A percentile compares a stretch with the other conserved stretches of the same genome.
phyloP scores from a whole-genome alignment of 2,888 invertebrate species.

The Autographa pulchrina region DNA sequence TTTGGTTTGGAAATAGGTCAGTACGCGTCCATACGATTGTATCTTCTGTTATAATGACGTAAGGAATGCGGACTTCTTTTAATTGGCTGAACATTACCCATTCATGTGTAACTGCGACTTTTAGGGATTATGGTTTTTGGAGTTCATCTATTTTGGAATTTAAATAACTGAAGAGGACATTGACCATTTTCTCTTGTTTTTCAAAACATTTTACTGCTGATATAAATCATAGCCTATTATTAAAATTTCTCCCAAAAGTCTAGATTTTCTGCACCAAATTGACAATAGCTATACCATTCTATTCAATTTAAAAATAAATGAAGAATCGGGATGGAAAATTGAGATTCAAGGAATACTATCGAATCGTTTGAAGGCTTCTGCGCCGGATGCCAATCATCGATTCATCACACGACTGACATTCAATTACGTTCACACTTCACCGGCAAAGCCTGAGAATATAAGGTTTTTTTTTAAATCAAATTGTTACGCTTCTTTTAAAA shows the following conservation, averaged over 20 bases:
- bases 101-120: background rate
- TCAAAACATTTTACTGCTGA: too few species aligned
- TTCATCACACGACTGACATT: slow-evolving; percentile 31
- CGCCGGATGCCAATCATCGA: slow-evolving; percentile 31
- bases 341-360: slow-evolving; percentile 25
- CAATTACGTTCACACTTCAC: slow-evolving; percentile 20
- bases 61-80: slow-evolving; percentile 4
- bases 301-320: slow-evolving; percentile 26
- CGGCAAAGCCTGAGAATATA: background rate
- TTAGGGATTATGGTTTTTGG: background rate
- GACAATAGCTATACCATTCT: background rate
- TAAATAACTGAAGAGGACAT: too few species aligned
- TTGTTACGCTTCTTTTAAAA: too few species aligned
- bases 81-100: background rate
- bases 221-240: too few species aligned
- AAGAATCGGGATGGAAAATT: slow-evolving; percentile 25
- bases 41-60: slow-evolving; percentile 1
- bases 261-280: background rate
- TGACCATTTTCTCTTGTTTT: too few species aligned
- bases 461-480: too few species aligned
- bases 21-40: background rate
- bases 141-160: background rate
- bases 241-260: background rate
- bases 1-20: slow-evolving; percentile 1
- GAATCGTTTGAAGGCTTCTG: slow-evolving; percentile 13